Conservation (phyloP, 2,888 invertebrate species). For the Drosophila paucipuncta region DNA sequence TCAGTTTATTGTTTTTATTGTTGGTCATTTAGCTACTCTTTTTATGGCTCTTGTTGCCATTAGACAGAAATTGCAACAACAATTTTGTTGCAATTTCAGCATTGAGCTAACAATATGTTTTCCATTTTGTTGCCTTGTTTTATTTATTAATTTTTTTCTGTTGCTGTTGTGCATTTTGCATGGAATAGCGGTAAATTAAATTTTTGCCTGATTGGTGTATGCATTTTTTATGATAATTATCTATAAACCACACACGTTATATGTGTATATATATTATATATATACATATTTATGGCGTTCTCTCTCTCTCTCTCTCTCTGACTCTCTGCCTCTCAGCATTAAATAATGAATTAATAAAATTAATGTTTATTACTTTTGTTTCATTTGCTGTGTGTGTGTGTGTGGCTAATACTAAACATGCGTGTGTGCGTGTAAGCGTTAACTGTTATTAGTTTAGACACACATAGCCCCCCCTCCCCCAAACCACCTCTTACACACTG, state of each 20-base stretch:
- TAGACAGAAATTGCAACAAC: conserved; percentile 1
- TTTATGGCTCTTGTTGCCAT: conserved; percentile 1
- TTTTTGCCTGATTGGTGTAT: conserved; percentile 60
- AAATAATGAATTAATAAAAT: conserved; percentile 36
- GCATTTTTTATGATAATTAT: conserved; percentile 61
- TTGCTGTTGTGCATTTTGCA: conserved; percentile 17
- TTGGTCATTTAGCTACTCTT: neutral
- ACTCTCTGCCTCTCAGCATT: neutral
- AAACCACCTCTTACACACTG: too few species aligned
- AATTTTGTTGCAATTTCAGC: conserved; percentile 15
- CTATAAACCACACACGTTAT: neutral
- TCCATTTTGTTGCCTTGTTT: conserved; percentile 14
- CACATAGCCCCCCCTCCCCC: neutral
- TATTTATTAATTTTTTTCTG: neutral
- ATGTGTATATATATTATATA: neutral
- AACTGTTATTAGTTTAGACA: conserved; percentile 46
- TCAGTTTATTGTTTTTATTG: conserved; percentile 10
- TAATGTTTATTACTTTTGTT: conserved; percentile 57
- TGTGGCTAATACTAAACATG: conserved; percentile 51
- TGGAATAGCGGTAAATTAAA: conserved; percentile 58
- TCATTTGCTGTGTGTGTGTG: conserved; percentile 30
- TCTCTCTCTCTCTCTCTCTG: neutral
- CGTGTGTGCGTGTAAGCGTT: conserved; percentile 40
- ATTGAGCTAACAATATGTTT: conserved; percentile 21
- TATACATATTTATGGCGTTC: conserved; percentile 35